These are phyloP conservation scores for Bombus waltoni DNA, from an alignment of 1,140 invertebrate species.

Conservation along the genomic window DNA sequence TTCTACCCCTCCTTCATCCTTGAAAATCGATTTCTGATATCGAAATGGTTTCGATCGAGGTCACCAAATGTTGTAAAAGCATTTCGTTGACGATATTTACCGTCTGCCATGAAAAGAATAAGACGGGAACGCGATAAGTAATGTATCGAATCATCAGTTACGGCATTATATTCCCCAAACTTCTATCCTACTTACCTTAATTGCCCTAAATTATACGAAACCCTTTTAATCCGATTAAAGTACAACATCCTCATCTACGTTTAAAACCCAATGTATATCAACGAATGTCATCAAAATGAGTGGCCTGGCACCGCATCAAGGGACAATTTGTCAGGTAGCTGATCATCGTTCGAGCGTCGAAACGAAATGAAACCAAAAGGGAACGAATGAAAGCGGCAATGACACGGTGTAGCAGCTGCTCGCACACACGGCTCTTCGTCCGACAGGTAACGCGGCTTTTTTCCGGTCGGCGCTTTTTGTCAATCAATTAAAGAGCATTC, in stretches of 20 bases:
- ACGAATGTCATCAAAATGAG: neutral
- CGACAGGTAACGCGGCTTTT: slow-evolving; percentile 56
- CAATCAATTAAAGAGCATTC: slow-evolving; percentile 76
- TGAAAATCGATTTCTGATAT: slow-evolving; percentile 10
- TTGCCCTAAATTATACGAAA: too few relatives aligned
- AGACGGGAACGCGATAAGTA: too few relatives aligned
- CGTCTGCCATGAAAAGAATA: too few relatives aligned
- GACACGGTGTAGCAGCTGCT: slow-evolving; percentile 57
- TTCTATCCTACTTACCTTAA: too few relatives aligned
- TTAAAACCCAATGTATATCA: neutral
- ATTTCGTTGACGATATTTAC: neutral
- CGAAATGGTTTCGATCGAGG: neutral
- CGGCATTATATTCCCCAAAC: too few relatives aligned
- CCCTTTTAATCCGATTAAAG: too few relatives aligned
- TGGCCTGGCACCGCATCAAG: slow-evolving; percentile 57
- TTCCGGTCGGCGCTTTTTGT: slow-evolving; percentile 71
- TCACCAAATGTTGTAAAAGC: neutral
- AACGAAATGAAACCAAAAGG: slow-evolving; percentile 6
- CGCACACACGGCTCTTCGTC: neutral
- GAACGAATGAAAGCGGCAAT: slow-evolving; percentile 52
- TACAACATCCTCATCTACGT: neutral
- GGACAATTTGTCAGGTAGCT: slow-evolving; percentile 68
- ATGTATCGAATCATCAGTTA: neutral
- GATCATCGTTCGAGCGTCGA: slow-evolving; percentile 39
- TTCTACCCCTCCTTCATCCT: neutral